A percentile compares a stretch with the other conserved stretches of the same genome.
Conservation (phyloP, 30 jellyfish, hydroid and myxozoan species). For the Mastigias papua region DNA sequence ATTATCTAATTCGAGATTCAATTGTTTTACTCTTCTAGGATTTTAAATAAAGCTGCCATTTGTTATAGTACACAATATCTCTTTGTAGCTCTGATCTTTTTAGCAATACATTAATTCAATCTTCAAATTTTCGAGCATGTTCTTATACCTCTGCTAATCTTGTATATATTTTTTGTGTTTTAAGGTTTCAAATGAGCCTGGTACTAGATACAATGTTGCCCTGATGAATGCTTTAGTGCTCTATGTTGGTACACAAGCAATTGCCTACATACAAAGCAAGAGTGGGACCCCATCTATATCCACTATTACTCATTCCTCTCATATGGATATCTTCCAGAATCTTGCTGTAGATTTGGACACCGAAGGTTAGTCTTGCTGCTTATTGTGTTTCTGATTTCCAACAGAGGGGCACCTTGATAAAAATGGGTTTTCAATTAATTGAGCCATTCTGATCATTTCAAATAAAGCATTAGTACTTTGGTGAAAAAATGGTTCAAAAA, state of each 20-base stretch:
- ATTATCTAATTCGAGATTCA: too few relatives aligned
- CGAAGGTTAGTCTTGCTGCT: constrained; percentile 67
- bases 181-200: constrained; percentile 88
- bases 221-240: constrained; percentile 95
- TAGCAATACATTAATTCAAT: too few relatives aligned
- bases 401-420: too few relatives aligned
- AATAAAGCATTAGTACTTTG: not conserved
- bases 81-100: too few relatives aligned
- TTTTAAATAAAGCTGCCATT: too few relatives aligned
- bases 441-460: not conserved
- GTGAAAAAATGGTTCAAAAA: not conserved
- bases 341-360: constrained; percentile 97
- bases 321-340: constrained; percentile 98
- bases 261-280: constrained; percentile 92
- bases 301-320: constrained; percentile 97
- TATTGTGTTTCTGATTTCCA: too few relatives aligned
- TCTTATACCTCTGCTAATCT: too few relatives aligned
- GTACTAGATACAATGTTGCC: constrained; percentile 93
- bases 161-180: not conserved
- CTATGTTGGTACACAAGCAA: constrained; percentile 98
- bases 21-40: too few relatives aligned
- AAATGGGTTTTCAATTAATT: not conserved
- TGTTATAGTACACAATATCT: too few relatives aligned
- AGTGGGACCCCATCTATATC: constrained; percentile 96
- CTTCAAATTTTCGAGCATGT: too few relatives aligned